These are phyloP conservation scores for Xestia rhomboidea DNA, from an alignment of 2,888 invertebrate species.

Conservation along the genomic window DNA sequence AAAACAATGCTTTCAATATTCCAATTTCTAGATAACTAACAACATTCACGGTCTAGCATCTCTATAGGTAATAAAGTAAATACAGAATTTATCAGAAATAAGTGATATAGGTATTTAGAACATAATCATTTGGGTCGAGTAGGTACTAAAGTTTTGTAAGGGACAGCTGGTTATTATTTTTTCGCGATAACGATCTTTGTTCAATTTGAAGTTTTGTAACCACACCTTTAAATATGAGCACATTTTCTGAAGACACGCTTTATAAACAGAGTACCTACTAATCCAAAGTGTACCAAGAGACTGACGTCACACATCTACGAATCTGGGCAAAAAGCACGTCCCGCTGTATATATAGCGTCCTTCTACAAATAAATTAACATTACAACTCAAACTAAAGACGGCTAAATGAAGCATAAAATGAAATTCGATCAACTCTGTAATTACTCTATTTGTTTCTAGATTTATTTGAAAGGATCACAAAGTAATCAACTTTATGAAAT, in stretches of 20 bases:
- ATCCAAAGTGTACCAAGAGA: slow-evolving; percentile 3
- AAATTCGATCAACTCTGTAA: slow-evolving; percentile 29
- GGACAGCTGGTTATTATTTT: background rate
- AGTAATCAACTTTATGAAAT: slow-evolving; percentile 31
- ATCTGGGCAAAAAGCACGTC: slow-evolving; percentile 33
- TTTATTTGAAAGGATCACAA: slow-evolving; percentile 34
- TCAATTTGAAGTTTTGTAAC: background rate
- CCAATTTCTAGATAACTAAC: background rate
- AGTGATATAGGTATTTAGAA: background rate
- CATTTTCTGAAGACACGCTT: background rate
- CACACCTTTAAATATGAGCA: background rate
- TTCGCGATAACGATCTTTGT: background rate
- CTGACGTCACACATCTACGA: slow-evolving; percentile 27
- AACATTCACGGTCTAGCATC: background rate
- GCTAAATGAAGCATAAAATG: slow-evolving; percentile 44
- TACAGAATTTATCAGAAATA: background rate
- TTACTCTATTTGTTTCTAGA: slow-evolving; percentile 29
- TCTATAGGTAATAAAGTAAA: background rate
- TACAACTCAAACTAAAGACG: slow-evolving; percentile 27
- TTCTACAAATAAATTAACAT: slow-evolving; percentile 12
- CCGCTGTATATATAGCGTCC: slow-evolving; percentile 5
- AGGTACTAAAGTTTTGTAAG: background rate
- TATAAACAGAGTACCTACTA: slow-evolving; percentile 1
- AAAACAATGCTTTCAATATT: background rate
- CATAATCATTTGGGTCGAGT: background rate